Base-by-base conservation (phyloP, 1,140 invertebrate genomes). In the Zaprionus ghesquierei region DNA sequence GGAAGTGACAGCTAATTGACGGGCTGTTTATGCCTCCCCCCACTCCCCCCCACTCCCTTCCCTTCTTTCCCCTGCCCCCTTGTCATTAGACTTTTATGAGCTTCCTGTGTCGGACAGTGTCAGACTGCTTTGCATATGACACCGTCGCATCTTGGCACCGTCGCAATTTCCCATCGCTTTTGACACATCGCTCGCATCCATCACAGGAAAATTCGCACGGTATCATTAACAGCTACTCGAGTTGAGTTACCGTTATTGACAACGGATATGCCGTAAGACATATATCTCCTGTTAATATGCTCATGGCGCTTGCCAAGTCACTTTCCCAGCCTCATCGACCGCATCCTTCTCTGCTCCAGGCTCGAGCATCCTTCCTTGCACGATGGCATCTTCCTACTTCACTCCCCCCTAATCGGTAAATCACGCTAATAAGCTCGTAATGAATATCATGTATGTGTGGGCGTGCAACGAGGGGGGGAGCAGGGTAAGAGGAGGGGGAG, bases 391-490 rank as follows among this genome's bases (percentile, higher is more conserved):
- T 31, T 63, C 62, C 63, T 65, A 12, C 61, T 71, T 81, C 82
- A 87, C 84, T 66, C 84, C 82, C 82, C 70, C 69, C n/a, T n/a
- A 64, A 85, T 73, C 79, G 69, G 82, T 86, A 89, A 89, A 89
- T 89, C 84, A 89, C 84, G 85, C 70, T 89, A 89, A 89, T 89
- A 89, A 89, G 82, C 82, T 73, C 75, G 82, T 86, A 86, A 87
- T 86, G 82, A 86, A 79, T 79, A 82, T 87, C 75, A 79, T 84
- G 81, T 69, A 62, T 73, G 61, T 51, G 69, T 66, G 44, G 53
- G 46, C 38, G 59, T 23, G n/a, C n/a, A n/a, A n/a, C n/a, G n/a
- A n/a, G 31, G 29, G 20, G 18, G 10, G 13, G 22, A 31, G 53
- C 3, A 18, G n/a, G 33, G 41, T n/a, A 8, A 12, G 31, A 10